phyloP scores from a whole-genome alignment of 2,888 invertebrate species.

The Tridacna crocea region DNA sequence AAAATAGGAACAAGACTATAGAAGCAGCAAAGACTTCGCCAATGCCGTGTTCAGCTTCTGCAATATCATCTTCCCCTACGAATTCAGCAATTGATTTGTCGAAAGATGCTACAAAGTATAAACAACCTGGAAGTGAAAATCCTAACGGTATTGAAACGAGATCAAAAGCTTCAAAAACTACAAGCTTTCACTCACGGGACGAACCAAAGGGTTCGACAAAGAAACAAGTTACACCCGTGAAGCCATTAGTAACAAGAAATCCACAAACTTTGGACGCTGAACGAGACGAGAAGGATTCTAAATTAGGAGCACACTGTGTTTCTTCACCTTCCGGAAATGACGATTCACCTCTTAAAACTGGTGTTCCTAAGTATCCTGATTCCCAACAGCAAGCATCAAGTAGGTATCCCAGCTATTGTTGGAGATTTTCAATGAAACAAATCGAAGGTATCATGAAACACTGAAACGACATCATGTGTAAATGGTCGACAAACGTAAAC shows the following conservation, averaged over 20 bases:
- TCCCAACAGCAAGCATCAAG: constrained; percentile 8
- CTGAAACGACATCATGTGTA: no score
- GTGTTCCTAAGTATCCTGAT: constrained; percentile 1
- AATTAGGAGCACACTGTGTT: background rate
- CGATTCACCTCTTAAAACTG: background rate
- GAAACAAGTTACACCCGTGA: constrained; percentile 10
- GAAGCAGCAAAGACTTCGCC: background rate
- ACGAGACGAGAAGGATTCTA: background rate
- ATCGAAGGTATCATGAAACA: no score
- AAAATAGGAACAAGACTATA: background rate
- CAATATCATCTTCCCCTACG: background rate
- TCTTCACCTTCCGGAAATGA: background rate
- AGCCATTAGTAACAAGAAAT: background rate
- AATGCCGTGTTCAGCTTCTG: background rate
- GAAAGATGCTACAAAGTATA: background rate
- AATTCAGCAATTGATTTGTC: constrained; percentile 23
- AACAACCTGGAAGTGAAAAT: background rate
- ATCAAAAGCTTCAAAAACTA: background rate
- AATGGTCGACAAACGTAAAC: no score
- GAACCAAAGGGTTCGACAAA: background rate
- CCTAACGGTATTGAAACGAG: background rate
- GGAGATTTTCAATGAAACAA: no score
- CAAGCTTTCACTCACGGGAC: background rate
- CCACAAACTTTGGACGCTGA: background rate
- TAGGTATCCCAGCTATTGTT: background rate